Base-by-base conservation (phyloP, 2,797 vertebrate species). In the Gephyroberyx darwinii region DNA sequence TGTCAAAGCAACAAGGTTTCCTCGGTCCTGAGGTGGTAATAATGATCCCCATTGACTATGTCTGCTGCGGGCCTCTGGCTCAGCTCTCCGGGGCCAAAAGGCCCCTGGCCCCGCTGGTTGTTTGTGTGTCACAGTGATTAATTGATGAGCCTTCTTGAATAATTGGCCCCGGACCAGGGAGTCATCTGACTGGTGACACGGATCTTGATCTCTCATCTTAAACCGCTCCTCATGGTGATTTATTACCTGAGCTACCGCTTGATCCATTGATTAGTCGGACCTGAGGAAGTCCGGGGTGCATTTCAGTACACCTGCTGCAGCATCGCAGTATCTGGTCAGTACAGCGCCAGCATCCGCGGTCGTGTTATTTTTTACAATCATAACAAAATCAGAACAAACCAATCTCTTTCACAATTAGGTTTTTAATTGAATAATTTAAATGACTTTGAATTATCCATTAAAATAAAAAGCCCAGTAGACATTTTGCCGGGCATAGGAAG, bases 401-500 rank as follows among this genome's bases (percentile, higher is more conserved):
- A 65, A 63, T 65, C 83, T 70, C n/a, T 78, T 88, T 86, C 77
- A 89, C 81, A 85, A 83, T 90, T 82, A 82, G 52, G 75, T 85
- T 88, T 84, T 93, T 92, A 90, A 90, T 93, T 88, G 73, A 93
- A 94, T 94, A 89, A 93, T 93, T 94, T 92, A 93, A 88, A 91
- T 89, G 89, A 93, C 88, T 88, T 86, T 92, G 84, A 86, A 88
- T 88, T 70, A 83, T 86, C 71, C 78, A 13, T 78, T 77, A 91
- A 94, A 93, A 89, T 89, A 85, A 91, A 91, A 94, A 77, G 86
- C 86, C 89, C 80, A 48, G 88, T 82, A 85, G 68, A 82, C 86
- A 91, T 86, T 91, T 88, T 83, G 82, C 90, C 82, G 89, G 88
- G 90, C 86, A 77, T 93, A 93, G 89, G 93, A 94, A 95, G 93